Base-by-base conservation (phyloP, 2,113 vertebrate species). In the Apaloderma vittatum region DNA sequence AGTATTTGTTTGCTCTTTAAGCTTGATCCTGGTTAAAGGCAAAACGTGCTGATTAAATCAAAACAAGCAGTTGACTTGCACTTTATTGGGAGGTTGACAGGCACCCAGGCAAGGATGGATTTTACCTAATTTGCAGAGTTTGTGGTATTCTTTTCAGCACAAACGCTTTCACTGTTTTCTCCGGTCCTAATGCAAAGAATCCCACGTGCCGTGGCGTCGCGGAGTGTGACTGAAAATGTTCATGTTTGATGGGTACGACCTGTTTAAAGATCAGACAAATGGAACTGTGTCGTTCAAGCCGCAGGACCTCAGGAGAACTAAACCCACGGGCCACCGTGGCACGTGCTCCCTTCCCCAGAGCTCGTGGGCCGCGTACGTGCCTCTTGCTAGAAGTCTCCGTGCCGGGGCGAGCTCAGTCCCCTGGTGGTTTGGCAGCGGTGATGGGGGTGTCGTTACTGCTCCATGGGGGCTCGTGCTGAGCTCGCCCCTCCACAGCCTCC, bases 371-470 rank as follows among this genome's bases (percentile, higher is more conserved):
- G n/a, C n/a, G n/a, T n/a, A n/a, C n/a, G n/a, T n/a, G n/a, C n/a
- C 55, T 59, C 65, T 34, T 12, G 71, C 46, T 68, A 4, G 12
- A 45, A 17, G 37, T 10, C 59, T 45, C 86, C 24, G 0, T 15
- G 0, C 36, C 11, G 8, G 8, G 12, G 2, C 0, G 27, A 55
- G 71, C 52, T 43, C 7, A 57, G 11, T 29, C 24, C 6, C 11
- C 46, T 0, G 6, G 24, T 15, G 40, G 40, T 74, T 14, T 23
- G 3, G 65, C 29, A 10, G 12, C 8, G 40, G 24, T 26, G 55
- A 1, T 14, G 37, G 22, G 4, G 86, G 40, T 45, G 55, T 40
- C 36, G 3, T 26, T 11, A 2, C 8, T 24, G 63, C 30, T 27
- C 23, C 57, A 1, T 5, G 29, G 40, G 40, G 40, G 40, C 40